These are phyloP conservation scores for Leuciscus waleckii DNA, from an alignment of 2,797 vertebrate species.

Conservation along the genomic window DNA sequence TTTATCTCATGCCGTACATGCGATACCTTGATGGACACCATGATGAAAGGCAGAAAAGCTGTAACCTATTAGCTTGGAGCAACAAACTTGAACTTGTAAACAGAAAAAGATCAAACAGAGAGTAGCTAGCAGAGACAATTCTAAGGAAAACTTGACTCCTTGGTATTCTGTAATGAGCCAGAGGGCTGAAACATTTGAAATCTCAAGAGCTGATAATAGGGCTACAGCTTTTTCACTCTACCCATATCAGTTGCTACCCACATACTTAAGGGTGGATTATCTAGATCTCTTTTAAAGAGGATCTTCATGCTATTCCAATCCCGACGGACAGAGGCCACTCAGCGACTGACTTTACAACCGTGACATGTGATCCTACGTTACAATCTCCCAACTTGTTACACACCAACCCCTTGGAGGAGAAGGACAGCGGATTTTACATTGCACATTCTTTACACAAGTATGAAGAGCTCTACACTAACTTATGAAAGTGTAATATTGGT, in stretches of 20 bases:
- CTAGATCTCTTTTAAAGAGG: conserved; percentile 57
- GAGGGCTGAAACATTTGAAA: not conserved
- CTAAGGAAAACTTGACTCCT: conserved; percentile 6
- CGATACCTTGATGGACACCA: conserved; percentile 24
- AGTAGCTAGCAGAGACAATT: conserved; percentile 5
- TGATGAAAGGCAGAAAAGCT: conserved; percentile 22
- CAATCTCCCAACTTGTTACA: conserved; percentile 70
- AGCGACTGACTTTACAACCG: conserved; percentile 61
- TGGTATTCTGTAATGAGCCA: not conserved
- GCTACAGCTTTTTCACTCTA: conserved; percentile 63
- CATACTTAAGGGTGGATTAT: conserved; percentile 64
- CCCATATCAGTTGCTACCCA: conserved; percentile 63
- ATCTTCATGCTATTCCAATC: conserved; percentile 70
- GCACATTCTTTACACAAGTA: not conserved
- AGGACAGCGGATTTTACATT: conserved; percentile 45
- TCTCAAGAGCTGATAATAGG: conserved; percentile 68
- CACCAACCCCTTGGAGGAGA: conserved; percentile 49
- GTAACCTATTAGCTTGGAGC: conserved; percentile 5
- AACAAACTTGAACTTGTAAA: conserved; percentile 44
- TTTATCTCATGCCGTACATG: conserved; percentile 43
- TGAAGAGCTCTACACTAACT: not conserved
- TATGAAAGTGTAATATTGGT: not conserved
- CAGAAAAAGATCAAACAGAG: conserved; percentile 28
- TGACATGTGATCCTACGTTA: conserved; percentile 70
- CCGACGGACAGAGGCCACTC: conserved; percentile 62